These are phyloP conservation scores for Sardinella longiceps DNA, from an alignment of 2,797 vertebrate species.

Conservation along the genomic window DNA sequence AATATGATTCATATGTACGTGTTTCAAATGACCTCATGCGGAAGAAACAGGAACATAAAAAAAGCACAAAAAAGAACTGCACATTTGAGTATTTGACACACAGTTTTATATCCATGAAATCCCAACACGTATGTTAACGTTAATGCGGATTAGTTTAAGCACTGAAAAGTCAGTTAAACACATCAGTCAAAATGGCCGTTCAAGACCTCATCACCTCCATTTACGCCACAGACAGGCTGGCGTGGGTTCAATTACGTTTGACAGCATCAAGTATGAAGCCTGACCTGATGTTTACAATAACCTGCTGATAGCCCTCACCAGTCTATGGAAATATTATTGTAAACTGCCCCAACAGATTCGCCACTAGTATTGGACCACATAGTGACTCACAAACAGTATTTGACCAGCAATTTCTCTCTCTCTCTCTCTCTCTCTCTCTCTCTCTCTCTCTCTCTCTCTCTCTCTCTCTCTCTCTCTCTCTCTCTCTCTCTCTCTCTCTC, in stretches of 20 bases:
- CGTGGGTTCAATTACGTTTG: background rate
- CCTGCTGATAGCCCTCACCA: constrained; percentile 7
- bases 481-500: background rate
- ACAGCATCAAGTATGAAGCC: background rate
- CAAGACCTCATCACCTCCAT: background rate
- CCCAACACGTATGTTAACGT: no score
- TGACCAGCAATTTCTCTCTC: background rate
- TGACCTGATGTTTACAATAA: background rate
- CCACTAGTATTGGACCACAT: background rate
- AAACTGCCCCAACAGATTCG: background rate
- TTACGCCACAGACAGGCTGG: background rate
- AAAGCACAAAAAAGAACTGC: background rate
- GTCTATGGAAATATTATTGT: constrained; percentile 2
- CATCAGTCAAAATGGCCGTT: background rate
- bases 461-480: constrained; percentile 1
- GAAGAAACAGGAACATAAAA: background rate
- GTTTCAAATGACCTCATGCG: background rate
- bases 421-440: background rate
- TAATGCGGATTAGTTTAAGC: background rate
- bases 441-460: constrained; percentile 21
- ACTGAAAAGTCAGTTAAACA: background rate
- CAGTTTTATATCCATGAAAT: background rate
- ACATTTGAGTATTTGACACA: background rate
- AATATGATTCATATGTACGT: background rate
- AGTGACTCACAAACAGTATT: background rate